Conservation (phyloP, 2,113 vertebrate genomes). For the Vidua chalybeata region DNA sequence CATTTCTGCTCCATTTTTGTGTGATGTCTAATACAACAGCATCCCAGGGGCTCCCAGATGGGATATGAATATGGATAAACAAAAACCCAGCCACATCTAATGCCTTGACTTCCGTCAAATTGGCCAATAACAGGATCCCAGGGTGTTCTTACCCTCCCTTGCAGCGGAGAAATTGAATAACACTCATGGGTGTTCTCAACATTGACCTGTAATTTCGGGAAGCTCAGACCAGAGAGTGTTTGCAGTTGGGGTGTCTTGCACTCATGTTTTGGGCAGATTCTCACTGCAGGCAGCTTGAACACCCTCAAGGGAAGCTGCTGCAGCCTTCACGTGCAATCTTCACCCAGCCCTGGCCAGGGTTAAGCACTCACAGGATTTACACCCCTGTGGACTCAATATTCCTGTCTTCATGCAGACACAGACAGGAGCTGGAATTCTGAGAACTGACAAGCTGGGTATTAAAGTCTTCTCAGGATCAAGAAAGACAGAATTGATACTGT, state of each 20-base stretch:
- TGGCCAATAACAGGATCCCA: background rate
- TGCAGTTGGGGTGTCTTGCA: background rate
- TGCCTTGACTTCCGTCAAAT: background rate
- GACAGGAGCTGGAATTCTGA: background rate
- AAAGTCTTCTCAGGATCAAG: background rate
- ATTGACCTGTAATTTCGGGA: background rate
- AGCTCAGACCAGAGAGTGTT: rapidly evolving
- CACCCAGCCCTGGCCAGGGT: background rate
- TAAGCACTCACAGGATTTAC: background rate
- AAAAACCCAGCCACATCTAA: background rate
- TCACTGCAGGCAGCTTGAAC: background rate
- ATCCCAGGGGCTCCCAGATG: background rate
- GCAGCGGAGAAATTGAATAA: background rate
- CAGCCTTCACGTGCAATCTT: background rate
- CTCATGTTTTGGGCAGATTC: background rate
- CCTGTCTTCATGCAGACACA: background rate
- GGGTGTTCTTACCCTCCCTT: background rate
- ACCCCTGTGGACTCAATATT: background rate
- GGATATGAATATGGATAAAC: background rate
- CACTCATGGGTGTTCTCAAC: background rate
- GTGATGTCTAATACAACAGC: background rate
- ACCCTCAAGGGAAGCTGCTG: background rate
- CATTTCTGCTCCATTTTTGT: background rate
- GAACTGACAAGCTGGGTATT: background rate
- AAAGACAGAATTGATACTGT: background rate